Percentiles rank a stretch among this genome's conserved stretches.
phyloP scores from a whole-genome alignment of 2,797 vertebrate species.

The Yasuhikotakia modesta region DNA sequence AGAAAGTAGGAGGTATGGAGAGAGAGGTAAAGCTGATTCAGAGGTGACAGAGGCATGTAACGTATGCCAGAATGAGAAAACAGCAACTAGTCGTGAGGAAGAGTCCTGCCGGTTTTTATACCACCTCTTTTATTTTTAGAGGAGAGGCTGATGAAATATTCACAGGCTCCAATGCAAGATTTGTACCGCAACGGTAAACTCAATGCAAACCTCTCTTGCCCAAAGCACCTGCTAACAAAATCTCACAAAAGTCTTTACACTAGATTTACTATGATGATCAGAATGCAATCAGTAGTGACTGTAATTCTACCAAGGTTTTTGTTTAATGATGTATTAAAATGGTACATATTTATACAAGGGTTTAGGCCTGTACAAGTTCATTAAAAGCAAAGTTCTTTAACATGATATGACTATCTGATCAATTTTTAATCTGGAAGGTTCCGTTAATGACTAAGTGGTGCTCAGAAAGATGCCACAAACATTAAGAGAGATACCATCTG shows the following conservation, averaged over 20 bases:
- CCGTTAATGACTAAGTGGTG: slow-evolving; percentile 9
- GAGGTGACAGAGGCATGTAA: slow-evolving; percentile 36
- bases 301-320: background rate
- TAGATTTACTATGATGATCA: background rate
- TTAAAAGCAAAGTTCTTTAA: too few relatives aligned
- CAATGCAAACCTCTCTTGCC: background rate
- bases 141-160: slow-evolving; percentile 59
- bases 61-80: slow-evolving; percentile 35
- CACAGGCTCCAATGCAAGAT: slow-evolving; percentile 38
- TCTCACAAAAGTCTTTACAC: background rate
- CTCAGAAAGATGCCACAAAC: background rate
- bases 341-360: too few relatives aligned
- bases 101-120: slow-evolving; percentile 34
- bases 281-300: background rate
- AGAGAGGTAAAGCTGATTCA: slow-evolving; percentile 30
- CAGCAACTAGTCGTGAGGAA: background rate
- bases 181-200: background rate
- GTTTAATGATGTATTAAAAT: too few relatives aligned
- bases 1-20: slow-evolving; percentile 27
- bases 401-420: background rate
- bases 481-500: background rate
- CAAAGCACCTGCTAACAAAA: background rate
- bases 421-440: background rate
- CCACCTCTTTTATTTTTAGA: slow-evolving; percentile 48
- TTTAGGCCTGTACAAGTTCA: too few relatives aligned